Base-by-base conservation (phyloP, 2,888 invertebrate genomes). In the Eilema sororculum region DNA sequence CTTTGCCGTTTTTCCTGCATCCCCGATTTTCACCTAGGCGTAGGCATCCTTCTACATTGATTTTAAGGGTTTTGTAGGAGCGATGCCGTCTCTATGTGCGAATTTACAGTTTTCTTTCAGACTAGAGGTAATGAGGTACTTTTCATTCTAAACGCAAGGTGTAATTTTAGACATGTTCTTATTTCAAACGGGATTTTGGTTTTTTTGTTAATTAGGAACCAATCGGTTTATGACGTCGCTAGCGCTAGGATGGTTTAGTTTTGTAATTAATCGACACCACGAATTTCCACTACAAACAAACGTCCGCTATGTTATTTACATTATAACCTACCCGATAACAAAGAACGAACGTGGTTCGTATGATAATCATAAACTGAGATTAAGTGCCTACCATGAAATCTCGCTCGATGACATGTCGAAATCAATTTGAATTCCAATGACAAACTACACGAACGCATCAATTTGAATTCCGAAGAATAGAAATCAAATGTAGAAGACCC, bases 361-460 rank as follows among this genome's bases (percentile, higher is more conserved):
- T 89, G 82, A 81, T 86, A 87, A 88, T 88, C 84, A 82, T 82
- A 82, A 84, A 82, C 73, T 65, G 78, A 85, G 84, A 87, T 87
- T 85, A 85, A 81, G 78, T 73, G 71, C 73, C 74, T 84, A 88
- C 87, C 78, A 87, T 79, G 82, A 83, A 83, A 89, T 85, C 86
- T 88, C 85, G 78, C 79, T 77, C 82, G 81, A 85, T 84, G 84
- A 85, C 83, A 84, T 80, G 75, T 85, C 83, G 80, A 84, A 84
- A 80, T 81, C 85, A 82, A 85, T 85, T 89, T 82, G 86, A 87
- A 86, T 87, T 87, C 84, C 83, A 80, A 82, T 81, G 81, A 84
- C 81, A 82, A 76, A 82, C 77, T 77, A 80, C 74, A 37, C 70
- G 68, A 74, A 76, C 68, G 72, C 74, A 67, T 73, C 69, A 79